Evolutionary conservation across 2,888 invertebrate species (phyloP), one percentile per base, ranked within the genome.

Genomic region (Caenorhabditis macrosperma): DNA sequence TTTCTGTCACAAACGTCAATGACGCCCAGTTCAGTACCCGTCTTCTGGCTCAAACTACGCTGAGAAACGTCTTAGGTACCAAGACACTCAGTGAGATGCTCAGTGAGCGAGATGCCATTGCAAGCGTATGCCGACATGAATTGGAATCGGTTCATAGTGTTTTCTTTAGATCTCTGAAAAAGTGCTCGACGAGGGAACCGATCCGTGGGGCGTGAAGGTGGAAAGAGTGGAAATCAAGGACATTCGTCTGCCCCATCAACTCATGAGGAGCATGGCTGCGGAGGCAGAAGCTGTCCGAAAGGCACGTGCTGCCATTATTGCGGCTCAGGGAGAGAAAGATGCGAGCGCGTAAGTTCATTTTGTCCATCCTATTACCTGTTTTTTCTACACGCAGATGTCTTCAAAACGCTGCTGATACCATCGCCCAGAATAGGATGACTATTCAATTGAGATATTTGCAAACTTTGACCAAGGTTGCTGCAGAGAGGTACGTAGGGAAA

Each of bases 241-340:
- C 91, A 96, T 96, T 7, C 94, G 96, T 77, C 93, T 96, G 71
- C 96, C 96, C 0, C 94, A 96, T 38, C 95, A 95, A 91, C 92
- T 96, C 66, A 96, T 96, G 91, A 93, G 96, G 71, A 96, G 96
- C 0, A 96, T 96, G 96, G 96, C 96, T 0, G 96, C 96, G 0
- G 96, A 96, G 91, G 96, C 96, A 0, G 96, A 96, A 90, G 96
- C 96, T 0, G 95, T 96, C 0, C 93, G 96, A 48, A 96, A 96
- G 90, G 96, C 96, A 12, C 93, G 96, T 24, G 96, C 88, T 1
- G 81, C 86, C n/a, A 84, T 89, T 38, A 88, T 89, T 7, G 89
- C 89, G 0, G 89, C 89, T 5, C 87, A 89, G 66, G 89, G 89
- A 57, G 89, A 89, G 60, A 83, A 83, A 54, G 83, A 84, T 30